Percentiles rank a stretch among this genome's conserved stretches.
Evolutionary conservation across 2,888 invertebrate species (phyloP).

Genomic region (Clusia tigrina): DNA sequence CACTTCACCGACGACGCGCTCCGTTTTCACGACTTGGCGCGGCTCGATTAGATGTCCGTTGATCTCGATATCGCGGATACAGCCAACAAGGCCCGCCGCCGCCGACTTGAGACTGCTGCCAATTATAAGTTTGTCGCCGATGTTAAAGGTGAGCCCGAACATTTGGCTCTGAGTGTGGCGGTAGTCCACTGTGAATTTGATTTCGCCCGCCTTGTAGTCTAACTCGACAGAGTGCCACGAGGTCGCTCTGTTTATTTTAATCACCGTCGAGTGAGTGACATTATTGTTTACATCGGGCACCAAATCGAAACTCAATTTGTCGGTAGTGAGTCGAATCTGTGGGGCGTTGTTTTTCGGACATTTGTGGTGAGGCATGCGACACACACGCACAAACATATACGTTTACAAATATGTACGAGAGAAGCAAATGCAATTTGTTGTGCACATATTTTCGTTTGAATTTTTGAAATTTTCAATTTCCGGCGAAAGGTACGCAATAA

Average conservation of each 20-base stretch:
- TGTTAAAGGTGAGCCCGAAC: conserved; percentile 73
- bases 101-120: conserved; percentile 80
- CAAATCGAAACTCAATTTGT: conserved; percentile 85
- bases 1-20: conserved; percentile 86
- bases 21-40: conserved; percentile 80
- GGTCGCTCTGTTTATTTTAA: conserved; percentile 80
- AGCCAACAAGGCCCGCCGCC: conserved; percentile 85
- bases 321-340: conserved; percentile 81
- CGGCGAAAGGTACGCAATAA: conserved; percentile 8
- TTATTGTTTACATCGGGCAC: conserved; percentile 79
- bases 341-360: no score
- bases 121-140: conserved; percentile 77
- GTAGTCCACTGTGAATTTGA: conserved; percentile 79
- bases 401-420: no score
- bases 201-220: conserved; percentile 77
- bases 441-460: neutral
- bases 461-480: conserved; percentile 6
- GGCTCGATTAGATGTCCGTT: conserved; percentile 85
- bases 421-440: neutral
- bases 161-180: conserved; percentile 75
- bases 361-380: neutral
- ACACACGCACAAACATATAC: no score
- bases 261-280: conserved; percentile 78
- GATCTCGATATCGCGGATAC: conserved; percentile 87
- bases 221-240: conserved; percentile 86